phyloP scores from a whole-genome alignment of 2,797 vertebrate species.

The Chromis chromis region DNA sequence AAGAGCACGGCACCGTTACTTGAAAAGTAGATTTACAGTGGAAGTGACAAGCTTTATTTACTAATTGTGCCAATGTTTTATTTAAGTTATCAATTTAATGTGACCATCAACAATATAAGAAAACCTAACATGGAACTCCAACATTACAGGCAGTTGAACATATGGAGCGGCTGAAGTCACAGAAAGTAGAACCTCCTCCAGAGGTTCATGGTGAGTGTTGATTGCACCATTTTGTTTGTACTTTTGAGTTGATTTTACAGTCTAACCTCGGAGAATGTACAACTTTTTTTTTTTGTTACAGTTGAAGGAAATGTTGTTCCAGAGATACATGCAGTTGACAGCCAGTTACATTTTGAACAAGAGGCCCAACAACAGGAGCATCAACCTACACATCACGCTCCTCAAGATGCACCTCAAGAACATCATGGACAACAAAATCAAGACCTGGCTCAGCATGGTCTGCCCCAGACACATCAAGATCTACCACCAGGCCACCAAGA shows the following conservation, averaged over 20 bases:
- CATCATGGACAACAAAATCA: slow-evolving; percentile 51
- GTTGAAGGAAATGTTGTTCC: slow-evolving; percentile 76
- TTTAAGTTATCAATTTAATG: background rate
- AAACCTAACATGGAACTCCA: background rate
- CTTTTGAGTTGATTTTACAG: slow-evolving; percentile 13
- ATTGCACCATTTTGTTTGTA: background rate
- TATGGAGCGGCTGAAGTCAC: slow-evolving; percentile 93
- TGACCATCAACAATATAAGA: background rate
- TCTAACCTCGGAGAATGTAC: background rate
- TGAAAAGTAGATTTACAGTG: background rate
- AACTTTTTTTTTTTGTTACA: slow-evolving; percentile 46
- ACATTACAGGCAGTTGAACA: slow-evolving; percentile 91
- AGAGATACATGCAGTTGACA: slow-evolving; percentile 53
- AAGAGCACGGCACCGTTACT: background rate
- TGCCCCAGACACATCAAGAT: slow-evolving; percentile 70
- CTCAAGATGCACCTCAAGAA: slow-evolving; percentile 57
- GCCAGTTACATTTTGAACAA: slow-evolving; percentile 59
- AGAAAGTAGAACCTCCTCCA: slow-evolving; percentile 85
- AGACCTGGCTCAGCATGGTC: slow-evolving; percentile 59
- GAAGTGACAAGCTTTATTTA: too few species aligned
- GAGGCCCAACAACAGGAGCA: slow-evolving; percentile 61
- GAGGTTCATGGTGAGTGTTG: slow-evolving; percentile 84
- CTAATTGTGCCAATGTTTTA: background rate
- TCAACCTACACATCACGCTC: slow-evolving; percentile 42
- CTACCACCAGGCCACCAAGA: slow-evolving; percentile 74